Conservation (phyloP, 2,888 invertebrate genomes). For the Scaptomyza parva region DNA sequence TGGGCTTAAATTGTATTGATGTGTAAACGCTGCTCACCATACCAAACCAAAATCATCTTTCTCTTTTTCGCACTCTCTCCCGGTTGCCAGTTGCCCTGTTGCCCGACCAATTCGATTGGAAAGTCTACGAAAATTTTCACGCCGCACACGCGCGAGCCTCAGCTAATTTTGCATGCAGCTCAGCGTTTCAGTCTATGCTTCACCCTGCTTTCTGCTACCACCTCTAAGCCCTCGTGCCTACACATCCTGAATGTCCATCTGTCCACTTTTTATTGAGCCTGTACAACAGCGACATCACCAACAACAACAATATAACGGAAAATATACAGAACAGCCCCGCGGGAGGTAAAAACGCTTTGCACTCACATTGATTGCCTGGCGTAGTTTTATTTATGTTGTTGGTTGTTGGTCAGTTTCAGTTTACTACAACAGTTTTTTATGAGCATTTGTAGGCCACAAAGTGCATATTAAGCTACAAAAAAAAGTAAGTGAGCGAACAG, state of each 20-base stretch:
- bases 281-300: slow-evolving; percentile 45
- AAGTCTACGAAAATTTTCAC: slow-evolving; percentile 74
- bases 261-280: slow-evolving; percentile 71
- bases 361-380: slow-evolving; percentile 75
- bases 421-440: slow-evolving; percentile 61
- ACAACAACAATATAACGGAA: slow-evolving; percentile 35
- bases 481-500: slow-evolving; percentile 11
- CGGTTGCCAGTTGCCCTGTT: not conserved
- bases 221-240: slow-evolving; percentile 1
- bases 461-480: slow-evolving; percentile 69
- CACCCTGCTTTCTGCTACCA: slow-evolving; percentile 2
- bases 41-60: slow-evolving; percentile 50
- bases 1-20: slow-evolving; percentile 79
- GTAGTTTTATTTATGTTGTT: slow-evolving; percentile 76
- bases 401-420: slow-evolving; percentile 66
- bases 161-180: slow-evolving; percentile 78
- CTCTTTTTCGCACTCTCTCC: not conserved
- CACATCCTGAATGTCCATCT: slow-evolving; percentile 49
- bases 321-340: slow-evolving; percentile 53
- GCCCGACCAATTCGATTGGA: slow-evolving; percentile 50
- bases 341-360: slow-evolving; percentile 78
- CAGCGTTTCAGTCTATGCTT: slow-evolving; percentile 61
- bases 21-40: slow-evolving; percentile 60
- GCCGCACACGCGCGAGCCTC: slow-evolving; percentile 71
- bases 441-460: slow-evolving; percentile 76